Percentiles rank a stretch among this genome's conserved stretches.
Conservation (phyloP, 1,140 invertebrate species). For the Magallana gigas region DNA sequence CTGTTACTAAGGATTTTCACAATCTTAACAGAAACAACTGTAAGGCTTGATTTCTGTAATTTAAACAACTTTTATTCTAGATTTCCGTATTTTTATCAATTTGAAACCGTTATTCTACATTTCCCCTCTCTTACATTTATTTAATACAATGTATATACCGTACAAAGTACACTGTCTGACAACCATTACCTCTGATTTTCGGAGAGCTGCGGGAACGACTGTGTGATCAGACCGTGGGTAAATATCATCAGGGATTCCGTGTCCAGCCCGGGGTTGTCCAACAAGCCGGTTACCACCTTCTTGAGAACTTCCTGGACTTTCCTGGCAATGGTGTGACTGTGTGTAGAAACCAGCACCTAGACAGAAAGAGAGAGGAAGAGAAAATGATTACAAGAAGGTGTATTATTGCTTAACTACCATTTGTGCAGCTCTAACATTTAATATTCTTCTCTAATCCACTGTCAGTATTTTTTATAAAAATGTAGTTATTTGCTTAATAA, state of each 20-base stretch:
- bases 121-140: too few species aligned
- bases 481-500: too few species aligned
- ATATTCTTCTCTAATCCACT: too few species aligned
- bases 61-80: background rate
- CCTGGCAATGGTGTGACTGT: constrained; percentile 88
- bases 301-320: constrained; percentile 90
- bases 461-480: too few species aligned
- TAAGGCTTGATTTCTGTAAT: background rate
- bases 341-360: constrained; percentile 84
- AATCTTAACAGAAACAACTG: background rate
- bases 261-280: constrained; percentile 88
- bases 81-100: background rate
- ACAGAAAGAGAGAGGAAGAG: constrained; percentile 1
- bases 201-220: constrained; percentile 81
- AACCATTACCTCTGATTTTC: constrained; percentile 56
- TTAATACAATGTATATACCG: too few species aligned
- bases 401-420: too few species aligned
- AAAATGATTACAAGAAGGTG: too few species aligned
- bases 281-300: constrained; percentile 88
- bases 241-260: constrained; percentile 88
- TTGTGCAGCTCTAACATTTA: too few species aligned
- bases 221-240: constrained; percentile 84
- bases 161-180: too few species aligned
- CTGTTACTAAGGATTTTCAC: too few species aligned
- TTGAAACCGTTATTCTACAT: background rate